phyloP scores from a whole-genome alignment of 2,113 vertebrate species.

The Mus spicilegus region DNA sequence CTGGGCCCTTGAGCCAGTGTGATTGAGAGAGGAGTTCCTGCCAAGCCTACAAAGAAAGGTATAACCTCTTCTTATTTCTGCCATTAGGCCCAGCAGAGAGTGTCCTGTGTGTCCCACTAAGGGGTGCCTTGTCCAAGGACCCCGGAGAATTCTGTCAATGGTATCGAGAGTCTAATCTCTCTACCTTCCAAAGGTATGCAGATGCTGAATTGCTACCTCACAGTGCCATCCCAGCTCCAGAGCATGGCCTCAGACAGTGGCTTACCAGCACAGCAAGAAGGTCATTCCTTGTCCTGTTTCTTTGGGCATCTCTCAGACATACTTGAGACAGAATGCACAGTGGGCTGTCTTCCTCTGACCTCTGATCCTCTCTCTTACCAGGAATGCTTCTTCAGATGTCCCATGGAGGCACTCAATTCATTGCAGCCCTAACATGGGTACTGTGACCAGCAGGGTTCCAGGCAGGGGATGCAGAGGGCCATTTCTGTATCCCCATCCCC shows the following conservation, averaged over 20 bases:
- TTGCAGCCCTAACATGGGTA: fast-evolving
- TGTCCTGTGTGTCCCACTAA: neutral
- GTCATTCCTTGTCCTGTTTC: neutral
- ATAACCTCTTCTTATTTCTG: neutral
- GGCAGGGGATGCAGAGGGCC: neutral
- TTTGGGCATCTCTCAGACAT: neutral
- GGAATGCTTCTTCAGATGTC: neutral
- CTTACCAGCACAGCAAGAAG: neutral
- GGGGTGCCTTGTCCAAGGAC: no score
- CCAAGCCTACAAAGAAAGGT: neutral
- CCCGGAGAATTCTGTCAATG: fast-evolving
- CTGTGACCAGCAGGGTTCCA: fast-evolving
- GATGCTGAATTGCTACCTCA: neutral
- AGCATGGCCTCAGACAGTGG: neutral
- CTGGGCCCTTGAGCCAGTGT: no score
- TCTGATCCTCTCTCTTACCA: neutral
- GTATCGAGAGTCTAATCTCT: neutral
- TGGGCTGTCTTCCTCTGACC: neutral
- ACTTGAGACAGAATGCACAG: neutral
- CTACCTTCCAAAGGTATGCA: neutral
- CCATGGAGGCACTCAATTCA: no score
- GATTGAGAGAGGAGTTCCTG: fast-evolving
- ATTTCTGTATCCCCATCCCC: neutral
- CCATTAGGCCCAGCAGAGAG: neutral
- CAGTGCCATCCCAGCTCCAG: neutral